Percentiles rank a stretch among this genome's conserved stretches.
These are phyloP conservation scores for Acheta domesticus DNA, from an alignment of 2,888 invertebrate species.

Conservation along the genomic window DNA sequence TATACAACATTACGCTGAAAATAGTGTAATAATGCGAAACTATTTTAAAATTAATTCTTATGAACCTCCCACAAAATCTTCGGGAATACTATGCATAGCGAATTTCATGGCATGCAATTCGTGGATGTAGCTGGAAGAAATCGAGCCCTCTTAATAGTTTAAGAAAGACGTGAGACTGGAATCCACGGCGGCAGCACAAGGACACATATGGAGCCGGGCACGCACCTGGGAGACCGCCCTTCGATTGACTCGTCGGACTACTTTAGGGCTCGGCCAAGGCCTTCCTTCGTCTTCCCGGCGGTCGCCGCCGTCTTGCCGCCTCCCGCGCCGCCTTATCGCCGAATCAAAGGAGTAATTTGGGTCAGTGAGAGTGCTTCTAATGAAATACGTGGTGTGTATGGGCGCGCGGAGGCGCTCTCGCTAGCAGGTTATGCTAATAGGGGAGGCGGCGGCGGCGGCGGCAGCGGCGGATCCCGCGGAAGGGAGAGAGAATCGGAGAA, in stretches of 20 bases:
- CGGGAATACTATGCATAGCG: too few relatives aligned
- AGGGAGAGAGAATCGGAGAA: background rate
- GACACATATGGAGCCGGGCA: too few relatives aligned
- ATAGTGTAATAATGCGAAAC: too few relatives aligned
- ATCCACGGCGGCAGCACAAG: too few relatives aligned
- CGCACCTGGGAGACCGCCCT: too few relatives aligned
- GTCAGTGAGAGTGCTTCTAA: slow-evolving; percentile 18
- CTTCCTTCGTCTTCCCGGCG: background rate
- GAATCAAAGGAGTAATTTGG: slow-evolving; percentile 3
- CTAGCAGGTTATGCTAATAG: background rate
- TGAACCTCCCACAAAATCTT: too few relatives aligned
- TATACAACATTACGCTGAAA: too few relatives aligned
- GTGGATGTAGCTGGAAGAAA: too few relatives aligned
- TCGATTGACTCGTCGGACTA: slow-evolving; percentile 2
- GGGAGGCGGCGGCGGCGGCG: background rate
- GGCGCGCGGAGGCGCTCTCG: background rate
- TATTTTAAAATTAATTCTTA: too few relatives aligned
- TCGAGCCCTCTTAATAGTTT: too few relatives aligned
- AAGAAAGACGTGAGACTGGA: too few relatives aligned
- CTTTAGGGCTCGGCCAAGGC: background rate
- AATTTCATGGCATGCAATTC: too few relatives aligned
- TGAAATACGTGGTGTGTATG: slow-evolving; percentile 7
- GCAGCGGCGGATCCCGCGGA: background rate
- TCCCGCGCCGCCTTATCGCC: background rate
- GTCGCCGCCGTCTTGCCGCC: background rate